Conservation (phyloP, 2,797 vertebrate genomes). For the Enteromius anoplus region DNA sequence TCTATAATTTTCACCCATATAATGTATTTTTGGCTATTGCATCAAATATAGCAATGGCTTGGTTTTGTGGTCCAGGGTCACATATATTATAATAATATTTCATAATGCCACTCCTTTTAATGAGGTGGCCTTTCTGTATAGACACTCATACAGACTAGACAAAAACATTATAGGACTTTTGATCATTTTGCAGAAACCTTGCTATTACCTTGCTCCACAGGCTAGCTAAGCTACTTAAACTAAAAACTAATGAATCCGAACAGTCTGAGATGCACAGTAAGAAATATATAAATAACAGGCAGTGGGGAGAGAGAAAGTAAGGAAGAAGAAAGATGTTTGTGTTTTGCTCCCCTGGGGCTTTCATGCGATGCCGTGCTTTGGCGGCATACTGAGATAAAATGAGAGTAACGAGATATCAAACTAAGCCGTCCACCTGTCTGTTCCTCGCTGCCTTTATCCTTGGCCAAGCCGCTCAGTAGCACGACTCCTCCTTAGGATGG, state of each 20-base stretch:
- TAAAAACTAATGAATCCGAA: slow-evolving; percentile 75
- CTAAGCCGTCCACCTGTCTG: slow-evolving; percentile 76
- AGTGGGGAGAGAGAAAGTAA: slow-evolving; percentile 44
- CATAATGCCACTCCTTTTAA: not conserved
- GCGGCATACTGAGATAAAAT: slow-evolving; percentile 77
- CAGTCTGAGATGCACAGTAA: slow-evolving; percentile 59
- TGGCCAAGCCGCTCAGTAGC: slow-evolving; percentile 64
- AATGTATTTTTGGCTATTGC: no score
- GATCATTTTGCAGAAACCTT: slow-evolving; percentile 10
- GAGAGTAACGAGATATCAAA: slow-evolving; percentile 73
- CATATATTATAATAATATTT: not conserved
- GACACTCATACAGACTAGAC: not conserved
- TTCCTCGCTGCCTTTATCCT: slow-evolving; percentile 70
- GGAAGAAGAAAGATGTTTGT: slow-evolving; percentile 63
- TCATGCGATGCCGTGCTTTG: slow-evolving; percentile 63
- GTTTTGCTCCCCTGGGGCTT: slow-evolving; percentile 71
- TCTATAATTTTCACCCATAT: no score
- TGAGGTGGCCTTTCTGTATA: not conserved
- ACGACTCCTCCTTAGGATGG: slow-evolving; percentile 61
- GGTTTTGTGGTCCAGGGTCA: no score
- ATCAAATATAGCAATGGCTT: no score
- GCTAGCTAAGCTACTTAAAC: slow-evolving; percentile 60
- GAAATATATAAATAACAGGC: slow-evolving; percentile 46
- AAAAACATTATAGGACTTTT: slow-evolving; percentile 4
- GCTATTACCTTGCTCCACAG: slow-evolving; percentile 34